phyloP scores from a whole-genome alignment of 2,797 vertebrate genomes.

The Scolopax rusticola region DNA sequence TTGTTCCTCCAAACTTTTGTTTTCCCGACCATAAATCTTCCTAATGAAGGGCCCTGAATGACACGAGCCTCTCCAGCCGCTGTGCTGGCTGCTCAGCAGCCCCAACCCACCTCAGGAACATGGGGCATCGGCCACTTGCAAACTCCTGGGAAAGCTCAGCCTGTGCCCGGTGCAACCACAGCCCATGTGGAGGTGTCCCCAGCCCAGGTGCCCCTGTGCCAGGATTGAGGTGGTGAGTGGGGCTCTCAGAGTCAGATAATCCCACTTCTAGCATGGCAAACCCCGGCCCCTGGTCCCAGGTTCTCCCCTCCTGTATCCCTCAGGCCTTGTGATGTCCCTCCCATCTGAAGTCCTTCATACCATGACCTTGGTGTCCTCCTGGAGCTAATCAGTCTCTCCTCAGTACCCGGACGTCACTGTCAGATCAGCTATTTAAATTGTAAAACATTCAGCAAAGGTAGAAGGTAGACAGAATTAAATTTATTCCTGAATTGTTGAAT shows the following conservation, averaged over 20 bases:
- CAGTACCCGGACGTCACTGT: accelerated
- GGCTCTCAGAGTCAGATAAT: neutral
- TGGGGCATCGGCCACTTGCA: accelerated
- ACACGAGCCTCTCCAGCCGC: neutral
- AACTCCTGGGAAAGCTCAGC: neutral
- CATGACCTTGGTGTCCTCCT: neutral
- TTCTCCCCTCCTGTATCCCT: neutral
- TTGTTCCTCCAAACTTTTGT: conserved; percentile 59
- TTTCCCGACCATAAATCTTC: conserved; percentile 38
- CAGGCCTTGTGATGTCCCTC: neutral
- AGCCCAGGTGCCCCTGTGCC: accelerated
- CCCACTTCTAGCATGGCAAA: accelerated
- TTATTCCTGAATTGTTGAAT: conserved; percentile 61
- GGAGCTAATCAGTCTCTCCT: neutral
- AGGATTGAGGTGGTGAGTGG: accelerated
- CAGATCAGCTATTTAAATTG: neutral
- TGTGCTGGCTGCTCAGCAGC: neutral
- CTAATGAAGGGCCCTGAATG: conserved; percentile 17
- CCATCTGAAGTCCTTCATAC: neutral
- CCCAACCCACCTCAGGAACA: accelerated
- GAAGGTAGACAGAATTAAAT: conserved; percentile 16
- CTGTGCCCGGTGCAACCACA: accelerated
- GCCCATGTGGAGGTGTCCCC: accelerated
- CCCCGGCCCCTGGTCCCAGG: neutral
- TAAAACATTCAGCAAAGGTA: neutral